phyloP scores from a whole-genome alignment of 2,888 invertebrate species.

The Melanophora roralis region DNA sequence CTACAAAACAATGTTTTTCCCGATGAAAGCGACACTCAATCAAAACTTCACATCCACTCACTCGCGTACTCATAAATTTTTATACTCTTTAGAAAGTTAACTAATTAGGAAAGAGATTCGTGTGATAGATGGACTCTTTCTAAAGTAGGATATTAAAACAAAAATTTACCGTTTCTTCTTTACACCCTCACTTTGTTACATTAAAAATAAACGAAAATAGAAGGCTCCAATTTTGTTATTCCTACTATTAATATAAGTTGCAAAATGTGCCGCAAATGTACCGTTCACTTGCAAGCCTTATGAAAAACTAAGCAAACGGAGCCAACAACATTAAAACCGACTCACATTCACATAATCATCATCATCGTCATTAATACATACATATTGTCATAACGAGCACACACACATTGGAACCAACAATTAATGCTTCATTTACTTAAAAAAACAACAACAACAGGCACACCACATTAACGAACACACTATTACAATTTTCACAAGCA shows the following conservation, averaged over 20 bases:
- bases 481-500: constrained; percentile 13
- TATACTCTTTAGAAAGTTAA: constrained; percentile 19
- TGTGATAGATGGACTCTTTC: neutral
- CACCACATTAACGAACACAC: constrained; percentile 38
- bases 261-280: constrained; percentile 59
- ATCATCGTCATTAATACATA: constrained; percentile 6
- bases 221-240: constrained; percentile 43
- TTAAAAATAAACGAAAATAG: constrained; percentile 6
- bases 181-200: constrained; percentile 44
- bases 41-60: constrained; percentile 65
- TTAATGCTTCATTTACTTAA: constrained; percentile 59
- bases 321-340: constrained; percentile 58
- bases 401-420: constrained; percentile 35
- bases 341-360: constrained; percentile 25
- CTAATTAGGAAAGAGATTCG: neutral
- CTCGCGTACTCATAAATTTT: constrained; percentile 50
- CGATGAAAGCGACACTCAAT: constrained; percentile 54
- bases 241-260: constrained; percentile 35
- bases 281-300: constrained; percentile 60
- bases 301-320: constrained; percentile 62
- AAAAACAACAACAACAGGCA: constrained; percentile 17
- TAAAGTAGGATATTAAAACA: neutral
- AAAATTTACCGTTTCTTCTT: constrained; percentile 54
- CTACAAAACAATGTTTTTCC: constrained; percentile 63
- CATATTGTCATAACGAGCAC: constrained; percentile 35